A percentile compares a stretch with the other conserved stretches of the same genome.
Conservation (phyloP, 2,113 vertebrate genomes). For the Eudorcas thomsonii region DNA sequence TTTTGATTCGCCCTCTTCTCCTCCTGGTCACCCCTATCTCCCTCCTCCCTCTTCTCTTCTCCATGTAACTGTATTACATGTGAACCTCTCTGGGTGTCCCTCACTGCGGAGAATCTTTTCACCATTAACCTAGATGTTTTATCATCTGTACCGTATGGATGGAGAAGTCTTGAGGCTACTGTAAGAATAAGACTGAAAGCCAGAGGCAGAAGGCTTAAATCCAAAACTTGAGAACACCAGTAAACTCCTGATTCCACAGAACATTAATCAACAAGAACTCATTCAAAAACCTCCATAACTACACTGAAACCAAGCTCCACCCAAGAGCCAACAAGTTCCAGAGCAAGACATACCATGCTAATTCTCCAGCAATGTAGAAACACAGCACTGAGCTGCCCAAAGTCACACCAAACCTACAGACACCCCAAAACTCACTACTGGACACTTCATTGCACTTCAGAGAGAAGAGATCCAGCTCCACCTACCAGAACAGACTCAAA, state of each 20-base stretch:
- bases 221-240: not conserved
- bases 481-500: not conserved
- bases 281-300: not conserved
- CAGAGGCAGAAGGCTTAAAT: not conserved
- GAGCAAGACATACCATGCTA: not conserved
- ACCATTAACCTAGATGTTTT: not conserved
- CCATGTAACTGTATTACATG: not conserved
- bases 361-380: not conserved
- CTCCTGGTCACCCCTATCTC: not conserved
- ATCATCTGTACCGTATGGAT: not conserved
- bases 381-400: not conserved
- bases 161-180: not conserved
- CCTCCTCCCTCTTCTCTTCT: not conserved
- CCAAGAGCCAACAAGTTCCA: not conserved
- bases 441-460: not conserved
- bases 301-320: not conserved
- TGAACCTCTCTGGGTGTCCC: not conserved
- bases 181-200: not conserved
- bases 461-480: not conserved
- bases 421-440: not conserved
- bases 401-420: not conserved
- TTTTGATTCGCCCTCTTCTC: not conserved
- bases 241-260: not conserved
- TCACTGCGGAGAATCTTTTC: not conserved
- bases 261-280: not conserved